Conservation (phyloP, 1,140 invertebrate genomes). For the Babylonia areolata region DNA sequence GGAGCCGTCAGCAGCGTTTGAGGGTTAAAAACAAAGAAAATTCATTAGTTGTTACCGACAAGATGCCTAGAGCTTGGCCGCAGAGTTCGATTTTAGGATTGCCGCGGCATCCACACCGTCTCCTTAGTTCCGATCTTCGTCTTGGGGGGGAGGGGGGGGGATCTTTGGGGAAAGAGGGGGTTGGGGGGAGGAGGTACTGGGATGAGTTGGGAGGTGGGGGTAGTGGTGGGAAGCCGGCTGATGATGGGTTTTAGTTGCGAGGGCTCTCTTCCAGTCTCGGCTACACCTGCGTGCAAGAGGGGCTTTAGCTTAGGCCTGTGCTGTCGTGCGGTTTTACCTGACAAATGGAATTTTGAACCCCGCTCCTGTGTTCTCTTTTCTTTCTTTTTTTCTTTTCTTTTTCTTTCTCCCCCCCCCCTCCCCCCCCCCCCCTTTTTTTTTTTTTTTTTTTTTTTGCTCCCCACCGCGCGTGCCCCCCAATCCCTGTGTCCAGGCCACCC, state of each 20-base stretch:
- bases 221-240: no score
- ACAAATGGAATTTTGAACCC: constrained; percentile 30
- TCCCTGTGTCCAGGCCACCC: no score
- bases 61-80: neutral
- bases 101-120: neutral
- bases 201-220: no score
- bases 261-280: neutral
- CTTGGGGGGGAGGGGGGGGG: neutral
- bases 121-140: neutral
- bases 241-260: no score
- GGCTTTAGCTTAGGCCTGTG: constrained; percentile 18
- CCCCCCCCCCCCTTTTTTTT: no score
- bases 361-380: neutral
- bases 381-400: neutral
- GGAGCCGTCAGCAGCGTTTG: neutral
- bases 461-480: no score
- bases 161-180: neutral
- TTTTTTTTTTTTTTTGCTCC: no score
- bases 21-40: neutral
- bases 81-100: constrained; percentile 11
- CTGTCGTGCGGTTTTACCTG: constrained; percentile 22
- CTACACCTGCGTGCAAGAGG: constrained; percentile 11
- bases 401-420: no score
- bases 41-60: neutral
- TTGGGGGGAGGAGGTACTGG: no score